Evolutionary conservation across 1,140 invertebrate genomes (phyloP).

Genomic region (Drosophila baimaii): DNA sequence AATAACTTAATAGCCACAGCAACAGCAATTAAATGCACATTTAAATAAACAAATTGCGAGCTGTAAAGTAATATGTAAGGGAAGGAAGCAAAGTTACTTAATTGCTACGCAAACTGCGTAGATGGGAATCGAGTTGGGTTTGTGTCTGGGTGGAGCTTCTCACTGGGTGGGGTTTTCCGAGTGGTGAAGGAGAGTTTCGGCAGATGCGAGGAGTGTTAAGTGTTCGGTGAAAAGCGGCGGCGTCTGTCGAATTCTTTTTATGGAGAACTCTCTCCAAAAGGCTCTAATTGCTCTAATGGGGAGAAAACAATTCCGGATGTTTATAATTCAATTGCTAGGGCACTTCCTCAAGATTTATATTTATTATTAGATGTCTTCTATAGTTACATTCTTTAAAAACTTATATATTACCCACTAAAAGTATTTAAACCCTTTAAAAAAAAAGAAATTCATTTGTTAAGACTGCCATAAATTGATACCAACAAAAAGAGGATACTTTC

Average conservation of each 20-base stretch:
- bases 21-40: conserved; percentile 70
- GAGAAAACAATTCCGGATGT: conserved; percentile 12
- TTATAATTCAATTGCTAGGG: conserved; percentile 1
- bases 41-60: conserved; percentile 63
- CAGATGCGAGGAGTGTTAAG: conserved; percentile 2
- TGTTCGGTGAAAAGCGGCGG: conserved; percentile 17
- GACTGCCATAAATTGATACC: neutral
- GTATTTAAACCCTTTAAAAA: neutral
- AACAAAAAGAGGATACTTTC: neutral
- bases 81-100: conserved; percentile 32
- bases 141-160: conserved; percentile 11
- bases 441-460: neutral
- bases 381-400: neutral
- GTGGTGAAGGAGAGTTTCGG: neutral
- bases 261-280: neutral
- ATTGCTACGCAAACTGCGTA: conserved; percentile 49
- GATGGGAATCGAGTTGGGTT: conserved; percentile 11
- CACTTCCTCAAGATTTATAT: too few relatives aligned
- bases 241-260: neutral
- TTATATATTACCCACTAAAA: too few relatives aligned
- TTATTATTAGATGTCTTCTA: neutral
- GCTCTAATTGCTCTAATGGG: conserved; percentile 12
- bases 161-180: neutral
- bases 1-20: conserved; percentile 32
- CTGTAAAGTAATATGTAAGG: conserved; percentile 28